phyloP scores from a whole-genome alignment of 2,888 invertebrate genomes.

The Caenorhabditis panamensis region DNA sequence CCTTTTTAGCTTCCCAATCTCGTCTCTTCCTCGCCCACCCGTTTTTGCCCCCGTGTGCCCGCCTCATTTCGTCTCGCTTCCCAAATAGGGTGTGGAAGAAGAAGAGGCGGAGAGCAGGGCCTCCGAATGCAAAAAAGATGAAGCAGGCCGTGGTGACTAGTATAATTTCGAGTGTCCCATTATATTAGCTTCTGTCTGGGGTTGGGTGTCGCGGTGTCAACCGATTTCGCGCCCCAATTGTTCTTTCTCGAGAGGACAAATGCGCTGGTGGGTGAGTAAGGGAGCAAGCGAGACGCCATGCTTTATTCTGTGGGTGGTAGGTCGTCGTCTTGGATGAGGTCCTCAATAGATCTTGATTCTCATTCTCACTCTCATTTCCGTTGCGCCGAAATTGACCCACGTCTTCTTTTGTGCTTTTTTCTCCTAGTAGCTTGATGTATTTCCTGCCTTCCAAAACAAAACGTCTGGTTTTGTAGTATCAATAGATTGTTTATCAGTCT shows the following conservation, averaged over 20 bases:
- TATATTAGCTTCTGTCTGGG: slow-evolving; percentile 14
- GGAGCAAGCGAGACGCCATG: slow-evolving; percentile 10
- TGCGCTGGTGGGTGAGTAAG: slow-evolving; percentile 3
- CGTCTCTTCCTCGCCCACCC: slow-evolving; percentile 45
- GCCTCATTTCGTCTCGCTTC: slow-evolving; percentile 11
- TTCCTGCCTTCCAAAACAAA: too few species aligned
- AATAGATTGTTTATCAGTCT: too few species aligned
- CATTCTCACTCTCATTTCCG: neutral
- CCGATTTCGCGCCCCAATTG: slow-evolving; percentile 14
- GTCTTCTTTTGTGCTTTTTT: neutral
- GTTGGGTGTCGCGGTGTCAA: neutral
- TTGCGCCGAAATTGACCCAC: too few species aligned
- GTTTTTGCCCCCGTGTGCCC: slow-evolving; percentile 14
- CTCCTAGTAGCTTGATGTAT: too few species aligned
- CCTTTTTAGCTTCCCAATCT: slow-evolving; percentile 50
- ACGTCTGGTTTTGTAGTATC: too few species aligned
- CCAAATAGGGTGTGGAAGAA: slow-evolving; percentile 19
- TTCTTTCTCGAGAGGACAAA: slow-evolving; percentile 6
- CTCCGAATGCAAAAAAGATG: slow-evolving; percentile 12
- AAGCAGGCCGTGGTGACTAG: slow-evolving; percentile 28
- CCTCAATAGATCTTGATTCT: slow-evolving; percentile 5
- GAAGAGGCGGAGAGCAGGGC: slow-evolving; percentile 6
- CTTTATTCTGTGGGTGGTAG: slow-evolving; percentile 2
- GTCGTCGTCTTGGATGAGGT: neutral
- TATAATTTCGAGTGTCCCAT: slow-evolving; percentile 32